Evolutionary conservation across 2,888 invertebrate species (phyloP), one percentile per base, ranked within the genome.

Genomic region (Tanypteryx hageni): DNA sequence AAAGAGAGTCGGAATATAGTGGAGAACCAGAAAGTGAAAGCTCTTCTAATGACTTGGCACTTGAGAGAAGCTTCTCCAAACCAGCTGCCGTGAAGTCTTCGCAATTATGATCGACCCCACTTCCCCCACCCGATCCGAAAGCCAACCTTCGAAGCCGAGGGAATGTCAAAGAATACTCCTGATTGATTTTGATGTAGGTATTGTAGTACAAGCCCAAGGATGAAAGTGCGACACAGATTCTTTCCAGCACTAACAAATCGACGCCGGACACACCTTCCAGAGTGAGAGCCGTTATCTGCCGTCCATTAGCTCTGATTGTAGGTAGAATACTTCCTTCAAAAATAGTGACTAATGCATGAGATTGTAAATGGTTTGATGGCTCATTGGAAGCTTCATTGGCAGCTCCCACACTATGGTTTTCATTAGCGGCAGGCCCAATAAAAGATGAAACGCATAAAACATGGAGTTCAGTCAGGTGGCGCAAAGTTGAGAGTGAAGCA

Each of bases 151-250:
- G 92, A 14, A 93, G 92, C 3, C 81, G 58, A 56, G 93, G 93
- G 92, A 93, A 93, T 59, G 93, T 93, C 84, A 92, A 92, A 0
- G 92, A 61, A 22, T 76, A 86, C n/a, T 85, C 91, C 22, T 92
- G 82, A 61, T 92, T 86, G 18, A 76, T 92, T 64, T 92, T 84
- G 13, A 81, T 92, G 92, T 93, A 93, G 16, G 92, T 92, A 81
- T 93, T 93, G 85, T 93, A 93, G 85, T 93, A 93, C 11, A 93
- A 92, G 7, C 93, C 93, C 9, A 93, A 83, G 22, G 92, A 93
- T 56, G 92, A 92, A 31, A 93, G 92, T 31, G 92, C 76, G 10
- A 93, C 86, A 76, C 93, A 93, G n/a, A 61, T 57, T 16, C 68
- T 61, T 81, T 93, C 92, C 13, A 93, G 82, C 27, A 86, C 11